Conservation (phyloP, 2,888 invertebrate species). For the Drosophila phalerata region DNA sequence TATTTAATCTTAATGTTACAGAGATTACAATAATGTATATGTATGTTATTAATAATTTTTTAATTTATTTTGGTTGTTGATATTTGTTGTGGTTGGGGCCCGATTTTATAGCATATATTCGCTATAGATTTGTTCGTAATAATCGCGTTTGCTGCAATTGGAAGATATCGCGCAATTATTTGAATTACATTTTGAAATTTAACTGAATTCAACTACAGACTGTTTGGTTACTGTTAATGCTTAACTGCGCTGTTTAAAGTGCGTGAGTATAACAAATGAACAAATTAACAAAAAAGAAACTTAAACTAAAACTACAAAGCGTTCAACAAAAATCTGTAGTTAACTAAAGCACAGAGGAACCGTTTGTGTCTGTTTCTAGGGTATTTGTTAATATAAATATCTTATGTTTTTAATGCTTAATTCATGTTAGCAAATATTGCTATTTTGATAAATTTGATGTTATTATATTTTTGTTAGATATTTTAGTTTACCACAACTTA, state of each 20-base stretch:
- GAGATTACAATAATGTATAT: slow-evolving; percentile 34
- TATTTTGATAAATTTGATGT: slow-evolving; percentile 22
- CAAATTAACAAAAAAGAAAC: slow-evolving; percentile 69
- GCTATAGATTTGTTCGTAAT: slow-evolving; percentile 81
- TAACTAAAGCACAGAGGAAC: slow-evolving; percentile 68
- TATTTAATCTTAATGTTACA: slow-evolving; percentile 59
- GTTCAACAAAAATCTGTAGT: slow-evolving; percentile 44
- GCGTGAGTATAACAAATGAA: slow-evolving; percentile 77
- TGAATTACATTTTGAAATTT: slow-evolving; percentile 37
- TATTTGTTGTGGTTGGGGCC: slow-evolving; percentile 25
- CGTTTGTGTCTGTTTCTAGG: slow-evolving; percentile 44
- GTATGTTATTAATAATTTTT: slow-evolving; percentile 9
- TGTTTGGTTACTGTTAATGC: slow-evolving; percentile 37
- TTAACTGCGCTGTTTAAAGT: slow-evolving; percentile 58
- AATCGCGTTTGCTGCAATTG: slow-evolving; percentile 83
- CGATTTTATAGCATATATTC: slow-evolving; percentile 78
- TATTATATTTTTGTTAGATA: slow-evolving; percentile 5
- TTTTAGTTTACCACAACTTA: slow-evolving; percentile 89
- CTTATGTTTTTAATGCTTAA: slow-evolving; percentile 52
- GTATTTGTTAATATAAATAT: slow-evolving; percentile 41
- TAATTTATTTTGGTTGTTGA: slow-evolving; percentile 29
- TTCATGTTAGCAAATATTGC: slow-evolving; percentile 46
- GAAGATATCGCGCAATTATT: slow-evolving; percentile 70
- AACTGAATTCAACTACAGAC: slow-evolving; percentile 40
- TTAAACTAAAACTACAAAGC: slow-evolving; percentile 56